Percentiles rank a stretch among this genome's conserved stretches.
These are phyloP conservation scores for Nomia melanderi DNA, from an alignment of 1,140 invertebrate genomes.

Conservation along the genomic window DNA sequence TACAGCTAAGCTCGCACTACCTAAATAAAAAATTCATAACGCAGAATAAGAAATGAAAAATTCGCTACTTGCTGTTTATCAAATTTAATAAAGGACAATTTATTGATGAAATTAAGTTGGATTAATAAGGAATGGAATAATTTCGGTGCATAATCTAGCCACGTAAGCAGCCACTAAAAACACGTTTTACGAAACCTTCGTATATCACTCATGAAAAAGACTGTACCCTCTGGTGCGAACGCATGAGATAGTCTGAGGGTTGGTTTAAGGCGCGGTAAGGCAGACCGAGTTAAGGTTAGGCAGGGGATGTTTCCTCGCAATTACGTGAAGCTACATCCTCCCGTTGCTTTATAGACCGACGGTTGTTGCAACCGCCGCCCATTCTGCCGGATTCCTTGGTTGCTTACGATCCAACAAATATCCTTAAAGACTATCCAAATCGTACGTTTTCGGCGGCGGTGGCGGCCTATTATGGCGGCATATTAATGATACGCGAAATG, in stretches of 20 bases:
- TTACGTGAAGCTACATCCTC: constrained; percentile 48
- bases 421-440: constrained; percentile 36
- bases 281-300: constrained; percentile 45
- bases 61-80: too few species aligned
- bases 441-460: constrained; percentile 6
- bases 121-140: too few species aligned
- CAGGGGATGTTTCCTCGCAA: constrained; percentile 49
- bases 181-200: constrained; percentile 3
- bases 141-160: background rate
- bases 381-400: constrained; percentile 40
- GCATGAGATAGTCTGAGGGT: constrained; percentile 5
- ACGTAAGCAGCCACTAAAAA: background rate
- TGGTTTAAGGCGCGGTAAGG: constrained; percentile 46
- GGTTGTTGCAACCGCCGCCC: constrained; percentile 35
- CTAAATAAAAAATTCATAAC: too few species aligned
- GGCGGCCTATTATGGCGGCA: constrained; percentile 10
- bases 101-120: too few species aligned
- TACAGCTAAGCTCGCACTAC: too few species aligned
- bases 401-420: constrained; percentile 52
- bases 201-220: constrained; percentile 33
- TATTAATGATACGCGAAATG: constrained; percentile 4
- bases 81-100: too few species aligned
- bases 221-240: constrained; percentile 12
- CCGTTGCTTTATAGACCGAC: constrained; percentile 50
- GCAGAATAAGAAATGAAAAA: too few species aligned